Conservation (phyloP, 2,888 invertebrate species). For the Acanthosepion pharaonis region DNA sequence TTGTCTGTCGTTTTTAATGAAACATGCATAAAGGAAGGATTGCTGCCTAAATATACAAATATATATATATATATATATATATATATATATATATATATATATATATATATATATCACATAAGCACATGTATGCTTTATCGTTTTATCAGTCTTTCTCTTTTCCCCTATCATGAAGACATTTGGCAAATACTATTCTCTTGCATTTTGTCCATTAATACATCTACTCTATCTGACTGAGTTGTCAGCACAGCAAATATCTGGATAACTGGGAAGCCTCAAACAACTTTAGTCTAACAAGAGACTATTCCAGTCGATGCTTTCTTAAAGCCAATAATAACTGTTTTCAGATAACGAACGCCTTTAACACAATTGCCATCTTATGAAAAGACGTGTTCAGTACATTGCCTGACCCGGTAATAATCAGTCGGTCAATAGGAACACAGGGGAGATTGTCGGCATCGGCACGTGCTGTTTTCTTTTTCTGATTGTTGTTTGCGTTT, state of each 20-base stretch:
- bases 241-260: background rate
- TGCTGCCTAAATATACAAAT: no score
- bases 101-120: no score
- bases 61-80: no score
- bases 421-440: slow-evolving; percentile 15
- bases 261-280: background rate
- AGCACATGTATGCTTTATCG: background rate
- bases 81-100: no score
- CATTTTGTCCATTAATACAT: background rate
- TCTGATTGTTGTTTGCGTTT: no score
- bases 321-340: background rate
- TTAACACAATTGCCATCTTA: background rate
- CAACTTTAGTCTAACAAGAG: background rate
- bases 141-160: background rate
- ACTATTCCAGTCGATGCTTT: background rate
- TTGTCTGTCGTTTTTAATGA: no score
- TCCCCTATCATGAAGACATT: background rate
- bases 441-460: background rate
- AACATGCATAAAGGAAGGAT: no score
- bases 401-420: background rate
- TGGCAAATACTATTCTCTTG: background rate
- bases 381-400: background rate
- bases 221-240: background rate
- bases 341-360: background rate
- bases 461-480: background rate